A percentile compares a stretch with the other conserved stretches of the same genome.
Evolutionary conservation across 2,113 vertebrate species (phyloP).

Genomic region (Lamprologus ornatipinnis): DNA sequence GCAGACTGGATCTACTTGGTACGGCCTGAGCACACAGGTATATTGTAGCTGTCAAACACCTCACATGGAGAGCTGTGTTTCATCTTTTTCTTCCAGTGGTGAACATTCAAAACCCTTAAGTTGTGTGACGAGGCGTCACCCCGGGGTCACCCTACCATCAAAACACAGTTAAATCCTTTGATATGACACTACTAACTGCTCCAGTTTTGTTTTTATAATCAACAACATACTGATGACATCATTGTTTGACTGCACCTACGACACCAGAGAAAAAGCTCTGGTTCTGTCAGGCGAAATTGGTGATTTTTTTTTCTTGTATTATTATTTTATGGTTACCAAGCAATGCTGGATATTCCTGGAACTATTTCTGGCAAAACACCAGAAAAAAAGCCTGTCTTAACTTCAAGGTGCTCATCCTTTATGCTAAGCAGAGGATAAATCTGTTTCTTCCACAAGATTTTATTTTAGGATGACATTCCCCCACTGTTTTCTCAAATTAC

Average conservation of each 20-base stretch:
- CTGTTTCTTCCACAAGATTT: background rate
- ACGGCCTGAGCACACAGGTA: background rate
- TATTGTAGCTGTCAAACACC: background rate
- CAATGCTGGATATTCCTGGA: background rate
- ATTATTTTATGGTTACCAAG: background rate
- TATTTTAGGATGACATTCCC: background rate
- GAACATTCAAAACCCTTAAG: background rate
- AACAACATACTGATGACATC: background rate
- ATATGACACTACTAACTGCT: background rate
- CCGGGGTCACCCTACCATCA: background rate
- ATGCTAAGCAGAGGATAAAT: background rate
- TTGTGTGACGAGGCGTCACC: background rate
- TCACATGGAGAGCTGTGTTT: background rate
- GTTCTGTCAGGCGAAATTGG: background rate
- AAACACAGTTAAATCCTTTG: background rate
- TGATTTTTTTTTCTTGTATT: background rate
- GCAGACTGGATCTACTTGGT: background rate
- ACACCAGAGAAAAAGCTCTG: background rate
- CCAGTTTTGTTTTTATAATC: background rate
- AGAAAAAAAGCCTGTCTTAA: background rate
- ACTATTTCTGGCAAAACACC: background rate
- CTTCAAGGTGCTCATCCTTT: background rate
- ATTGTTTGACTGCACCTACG: background rate
- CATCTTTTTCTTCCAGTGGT: background rate
- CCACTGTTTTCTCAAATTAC: background rate